These are phyloP conservation scores for Galaxias olidus DNA, from an alignment of 2,797 vertebrate genomes.

Conservation along the genomic window DNA sequence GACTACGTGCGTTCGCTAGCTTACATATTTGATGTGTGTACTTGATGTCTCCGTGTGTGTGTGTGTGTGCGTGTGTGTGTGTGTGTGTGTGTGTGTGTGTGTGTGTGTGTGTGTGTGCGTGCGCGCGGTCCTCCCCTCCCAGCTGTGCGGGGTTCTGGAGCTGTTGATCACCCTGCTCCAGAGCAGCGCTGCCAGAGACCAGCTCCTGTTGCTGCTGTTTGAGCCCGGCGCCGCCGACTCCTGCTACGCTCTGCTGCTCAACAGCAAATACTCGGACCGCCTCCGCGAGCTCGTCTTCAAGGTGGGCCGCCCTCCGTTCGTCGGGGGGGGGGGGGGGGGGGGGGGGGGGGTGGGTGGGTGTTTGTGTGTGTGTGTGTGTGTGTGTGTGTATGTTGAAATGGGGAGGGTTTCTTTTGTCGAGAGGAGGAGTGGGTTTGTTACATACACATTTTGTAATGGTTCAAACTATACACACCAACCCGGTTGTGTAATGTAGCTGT, in stretches of 20 bases:
- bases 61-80: constrained; percentile 21
- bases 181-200: constrained; percentile 84
- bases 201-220: constrained; percentile 92
- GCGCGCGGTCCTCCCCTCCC: constrained; percentile 43
- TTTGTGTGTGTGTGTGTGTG: no score
- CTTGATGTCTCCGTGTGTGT: neutral
- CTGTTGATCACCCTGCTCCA: constrained; percentile 86
- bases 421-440: no score
- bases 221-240: constrained; percentile 92
- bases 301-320: constrained; percentile 64
- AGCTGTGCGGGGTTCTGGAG: constrained; percentile 89
- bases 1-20: neutral
- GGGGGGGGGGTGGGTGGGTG: no score
- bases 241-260: constrained; percentile 89
- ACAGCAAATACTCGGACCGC: constrained; percentile 89
- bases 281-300: constrained; percentile 93
- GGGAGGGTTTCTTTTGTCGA: no score
- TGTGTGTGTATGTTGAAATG: no score
- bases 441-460: no score
- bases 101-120: constrained; percentile 16
- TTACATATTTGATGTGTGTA: neutral
- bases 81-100: constrained; percentile 23
- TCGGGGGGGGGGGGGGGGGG: no score
- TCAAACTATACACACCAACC: no score
- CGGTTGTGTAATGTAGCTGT: no score